Base-by-base conservation (phyloP, 1,140 invertebrate species). In the Goniozus legneri region DNA sequence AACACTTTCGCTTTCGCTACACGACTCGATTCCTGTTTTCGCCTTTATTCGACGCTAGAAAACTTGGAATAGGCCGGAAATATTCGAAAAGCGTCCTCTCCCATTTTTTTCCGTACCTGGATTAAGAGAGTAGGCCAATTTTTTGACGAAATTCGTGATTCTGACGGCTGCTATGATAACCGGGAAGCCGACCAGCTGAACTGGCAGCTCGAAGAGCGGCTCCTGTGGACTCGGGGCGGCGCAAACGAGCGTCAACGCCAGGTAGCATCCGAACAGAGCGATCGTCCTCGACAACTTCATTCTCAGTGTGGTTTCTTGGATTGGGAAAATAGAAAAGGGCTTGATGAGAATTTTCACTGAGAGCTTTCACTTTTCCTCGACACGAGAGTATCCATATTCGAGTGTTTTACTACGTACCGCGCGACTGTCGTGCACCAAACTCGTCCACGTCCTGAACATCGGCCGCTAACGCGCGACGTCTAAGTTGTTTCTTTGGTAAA, bases 51-150 rank as follows among this genome's bases (percentile, higher is more conserved):
- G 12, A 40, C 15, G 16, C 38, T n/a, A n/a, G n/a, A n/a, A n/a
- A n/a, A n/a, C n/a, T n/a, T n/a, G n/a, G n/a, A n/a, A n/a, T n/a
- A n/a, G n/a, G n/a, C n/a, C n/a, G n/a, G n/a, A n/a, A n/a, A n/a
- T n/a, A n/a, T n/a, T 12, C 24, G 6, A 33, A 21, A 6, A 19
- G 10, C 27, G 1, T 32, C 24, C n/a, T 8, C 30, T 49, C n/a
- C n/a, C n/a, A n/a, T n/a, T n/a, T n/a, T n/a, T n/a, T n/a, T 56
- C 83, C 84, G 86, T 82, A 91, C 89, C 82, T 73, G 89, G 89
- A 77, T 79, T 89, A 27, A 91, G 71, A 10, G 88, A 86, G 64
- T 91, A 91, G 10, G 85, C 82, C 32, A 91, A 70, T 69, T 91
- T 90, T 72, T 89, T 90, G 38, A 89, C 80, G 58, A 91, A 91